Conservation (phyloP, 2,888 invertebrate species). For the Mythimna ferrago region DNA sequence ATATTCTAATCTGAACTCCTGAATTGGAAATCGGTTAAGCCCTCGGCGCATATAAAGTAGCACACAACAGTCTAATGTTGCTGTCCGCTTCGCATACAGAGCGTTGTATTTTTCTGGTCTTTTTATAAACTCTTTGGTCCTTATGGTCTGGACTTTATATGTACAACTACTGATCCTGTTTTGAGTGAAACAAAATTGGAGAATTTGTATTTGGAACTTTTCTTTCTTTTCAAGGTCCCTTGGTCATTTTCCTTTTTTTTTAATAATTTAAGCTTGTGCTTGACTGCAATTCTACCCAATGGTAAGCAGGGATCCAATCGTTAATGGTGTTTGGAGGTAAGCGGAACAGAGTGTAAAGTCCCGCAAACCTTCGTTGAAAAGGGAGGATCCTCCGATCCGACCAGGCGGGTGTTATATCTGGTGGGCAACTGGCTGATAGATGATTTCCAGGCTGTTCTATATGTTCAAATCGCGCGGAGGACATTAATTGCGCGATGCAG, state of each 20-base stretch:
- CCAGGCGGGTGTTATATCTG: too few relatives aligned
- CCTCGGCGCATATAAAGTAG: slow-evolving; percentile 52
- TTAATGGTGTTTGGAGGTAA: too few relatives aligned
- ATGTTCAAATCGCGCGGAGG: too few relatives aligned
- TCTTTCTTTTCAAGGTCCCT: background rate
- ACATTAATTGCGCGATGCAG: too few relatives aligned
- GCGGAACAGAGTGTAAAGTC: too few relatives aligned
- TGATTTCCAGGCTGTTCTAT: too few relatives aligned
- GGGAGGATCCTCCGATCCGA: too few relatives aligned
- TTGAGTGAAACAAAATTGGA: background rate
- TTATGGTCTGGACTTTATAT: background rate
- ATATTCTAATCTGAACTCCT: slow-evolving; percentile 47
- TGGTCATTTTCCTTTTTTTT: background rate
- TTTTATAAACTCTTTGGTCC: slow-evolving; percentile 5
- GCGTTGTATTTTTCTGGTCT: slow-evolving; percentile 3
- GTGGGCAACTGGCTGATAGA: too few relatives aligned
- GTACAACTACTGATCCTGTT: background rate
- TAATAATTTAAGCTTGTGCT: too few relatives aligned
- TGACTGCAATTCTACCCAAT: too few relatives aligned
- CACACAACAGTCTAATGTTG: slow-evolving; percentile 25
- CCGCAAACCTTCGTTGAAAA: too few relatives aligned
- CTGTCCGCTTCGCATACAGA: slow-evolving; percentile 19
- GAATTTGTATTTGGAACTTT: background rate
- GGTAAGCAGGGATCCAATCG: too few relatives aligned
- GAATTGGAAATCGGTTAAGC: slow-evolving; percentile 55